Percentiles rank a stretch among this genome's conserved stretches.
These are phyloP conservation scores for Pteronura brasiliensis DNA, from an alignment of 2,113 vertebrate genomes.

Conservation along the genomic window DNA sequence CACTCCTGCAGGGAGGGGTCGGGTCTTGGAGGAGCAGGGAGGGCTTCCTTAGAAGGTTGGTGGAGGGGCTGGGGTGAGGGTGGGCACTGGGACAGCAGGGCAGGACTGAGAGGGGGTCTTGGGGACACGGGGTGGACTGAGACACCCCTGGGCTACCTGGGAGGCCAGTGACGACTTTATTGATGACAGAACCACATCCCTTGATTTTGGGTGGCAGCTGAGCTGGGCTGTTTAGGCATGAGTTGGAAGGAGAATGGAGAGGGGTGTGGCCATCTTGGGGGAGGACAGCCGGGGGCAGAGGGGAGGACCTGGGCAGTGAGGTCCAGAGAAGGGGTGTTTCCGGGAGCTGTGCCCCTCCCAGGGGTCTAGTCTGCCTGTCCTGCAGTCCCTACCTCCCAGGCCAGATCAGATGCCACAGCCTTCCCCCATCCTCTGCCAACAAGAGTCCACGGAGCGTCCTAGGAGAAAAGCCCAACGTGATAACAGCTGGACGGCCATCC, in stretches of 20 bases:
- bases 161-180: not conserved
- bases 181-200: no score
- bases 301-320: no score
- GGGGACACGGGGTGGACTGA: not conserved
- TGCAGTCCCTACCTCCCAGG: not conserved
- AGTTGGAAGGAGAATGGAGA: not conserved
- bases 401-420: not conserved
- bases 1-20: not conserved
- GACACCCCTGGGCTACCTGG: not conserved
- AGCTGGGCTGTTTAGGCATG: not conserved
- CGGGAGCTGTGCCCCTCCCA: not conserved
- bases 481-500: not conserved
- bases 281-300: not conserved
- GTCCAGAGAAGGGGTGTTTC: not conserved
- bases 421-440: not conserved
- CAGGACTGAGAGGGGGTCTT: not conserved
- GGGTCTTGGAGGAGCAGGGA: not conserved
- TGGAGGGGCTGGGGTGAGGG: accelerated
- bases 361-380: no score
- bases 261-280: accelerated
- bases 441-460: no score
- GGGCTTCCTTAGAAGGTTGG: not conserved
- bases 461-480: not conserved
- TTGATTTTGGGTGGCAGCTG: not conserved
- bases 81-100: not conserved